Evolutionary conservation across 2,888 invertebrate species (phyloP).

Genomic region (Caenorhabditis auriculariae): DNA sequence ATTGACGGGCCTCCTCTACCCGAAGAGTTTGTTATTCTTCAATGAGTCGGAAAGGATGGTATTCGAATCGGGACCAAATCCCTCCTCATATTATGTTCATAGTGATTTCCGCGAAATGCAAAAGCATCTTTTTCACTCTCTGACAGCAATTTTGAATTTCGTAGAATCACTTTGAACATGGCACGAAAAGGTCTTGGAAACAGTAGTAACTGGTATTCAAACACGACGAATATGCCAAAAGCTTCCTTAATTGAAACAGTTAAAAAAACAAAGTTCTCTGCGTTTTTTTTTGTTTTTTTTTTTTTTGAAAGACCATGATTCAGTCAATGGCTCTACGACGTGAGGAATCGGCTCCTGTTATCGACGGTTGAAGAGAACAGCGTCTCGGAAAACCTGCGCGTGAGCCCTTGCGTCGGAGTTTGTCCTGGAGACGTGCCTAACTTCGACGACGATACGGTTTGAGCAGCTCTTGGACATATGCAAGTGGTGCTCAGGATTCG

Average conservation of each 20-base stretch:
- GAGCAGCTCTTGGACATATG: conserved; percentile 3
- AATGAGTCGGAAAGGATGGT: no score
- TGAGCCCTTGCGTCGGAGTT: conserved; percentile 4
- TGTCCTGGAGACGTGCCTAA: conserved; percentile 27
- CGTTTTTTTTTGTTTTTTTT: not conserved
- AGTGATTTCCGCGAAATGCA: no score
- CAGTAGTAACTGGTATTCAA: no score
- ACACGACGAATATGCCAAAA: no score
- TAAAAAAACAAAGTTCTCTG: not conserved
- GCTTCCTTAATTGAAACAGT: no score
- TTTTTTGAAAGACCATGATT: not conserved
- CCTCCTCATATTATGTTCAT: no score
- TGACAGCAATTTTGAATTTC: no score
- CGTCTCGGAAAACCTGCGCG: not conserved
- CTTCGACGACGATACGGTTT: conserved; percentile 40
- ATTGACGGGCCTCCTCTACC: conserved; percentile 26
- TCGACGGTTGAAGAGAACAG: conserved; percentile 13
- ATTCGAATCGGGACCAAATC: no score
- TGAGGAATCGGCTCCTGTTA: conserved; percentile 29
- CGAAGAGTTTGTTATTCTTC: conserved; percentile 9
- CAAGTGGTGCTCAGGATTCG: conserved; percentile 45
- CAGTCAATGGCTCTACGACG: conserved; percentile 31
- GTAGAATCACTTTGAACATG: no score
- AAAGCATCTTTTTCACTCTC: no score
- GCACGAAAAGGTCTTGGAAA: no score